Base-by-base conservation (phyloP, 2,113 vertebrate species). In the Ovis canadensis region DNA sequence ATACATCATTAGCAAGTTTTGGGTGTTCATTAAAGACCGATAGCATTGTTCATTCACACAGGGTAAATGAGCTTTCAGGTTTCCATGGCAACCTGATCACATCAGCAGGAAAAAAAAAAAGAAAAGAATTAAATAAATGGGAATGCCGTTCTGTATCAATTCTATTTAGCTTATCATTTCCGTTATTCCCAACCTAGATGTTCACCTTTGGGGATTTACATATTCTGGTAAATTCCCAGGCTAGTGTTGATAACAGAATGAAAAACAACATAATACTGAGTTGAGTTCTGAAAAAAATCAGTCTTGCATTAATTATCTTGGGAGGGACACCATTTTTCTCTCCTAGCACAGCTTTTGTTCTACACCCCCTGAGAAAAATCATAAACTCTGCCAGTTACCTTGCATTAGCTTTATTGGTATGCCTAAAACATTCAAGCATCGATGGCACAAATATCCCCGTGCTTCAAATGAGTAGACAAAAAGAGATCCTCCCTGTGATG, bases 61-160 rank as follows among this genome's bases (percentile, higher is more conserved):
- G 14, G 10, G 50, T 91, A 91, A 94, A 90, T 57, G 52, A 92
- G 40, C 40, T 48, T 92, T 94, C 60, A 50, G n/a, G 40, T 95
- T 97, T 21, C 91, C 93, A 93, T 94, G 33, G 82, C 40, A 98
- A 95, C 62, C 95, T 90, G 54, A 95, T 78, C 45, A 80, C 36
- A 92, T 64, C 52, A 80, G 48, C 21, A 88, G 36, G 10, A 59
- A 40, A 33, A 21, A 64, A 36, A n/a, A 43, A 40, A 71, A n/a
- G 27, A 40, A 71, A 43, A 71, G 19, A n/a, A 52, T n/a, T 87
- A 31, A 97, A 90, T 16, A n/a, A 50, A 64, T 21, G 43, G 1
- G 4, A 87, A 88, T 60, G 45, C 19, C 64, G 6, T 40, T 90
- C 80, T 81, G 0, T 84, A 84, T 71, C 31, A 78, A 2, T 81